Evolutionary conservation across 2,797 vertebrate genomes (phyloP).

Genomic region (Sebastes miniatus): DNA sequence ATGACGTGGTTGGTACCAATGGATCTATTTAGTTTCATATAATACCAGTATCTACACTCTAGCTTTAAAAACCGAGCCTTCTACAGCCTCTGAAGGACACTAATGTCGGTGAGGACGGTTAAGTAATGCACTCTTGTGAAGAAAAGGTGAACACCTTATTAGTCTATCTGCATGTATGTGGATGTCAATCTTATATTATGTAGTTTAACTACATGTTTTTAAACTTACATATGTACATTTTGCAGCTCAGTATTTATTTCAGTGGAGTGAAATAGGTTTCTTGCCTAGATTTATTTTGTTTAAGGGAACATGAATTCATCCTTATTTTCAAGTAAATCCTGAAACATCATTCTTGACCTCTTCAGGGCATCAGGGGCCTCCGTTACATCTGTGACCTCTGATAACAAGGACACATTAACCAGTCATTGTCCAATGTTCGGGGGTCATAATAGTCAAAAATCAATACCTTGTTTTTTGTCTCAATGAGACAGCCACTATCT

Average conservation of each 20-base stretch:
- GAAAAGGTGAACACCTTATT: not conserved
- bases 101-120: too few species aligned
- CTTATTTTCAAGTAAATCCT: not conserved
- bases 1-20: too few species aligned
- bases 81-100: too few species aligned
- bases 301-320: not conserved
- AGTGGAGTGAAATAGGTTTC: not conserved
- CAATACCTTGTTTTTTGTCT: conserved; percentile 58
- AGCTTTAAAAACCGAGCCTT: too few species aligned
- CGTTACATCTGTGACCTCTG: conserved; percentile 51
- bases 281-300: not conserved
- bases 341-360: not conserved
- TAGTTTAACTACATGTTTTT: not conserved
- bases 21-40: too few species aligned
- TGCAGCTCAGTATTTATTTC: not conserved
- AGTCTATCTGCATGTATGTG: not conserved
- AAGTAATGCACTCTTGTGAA: not conserved
- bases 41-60: too few species aligned
- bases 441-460: conserved; percentile 56
- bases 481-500: conserved; percentile 34
- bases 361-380: not conserved
- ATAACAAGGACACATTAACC: conserved; percentile 57
- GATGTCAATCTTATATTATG: not conserved
- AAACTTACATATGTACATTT: not conserved
- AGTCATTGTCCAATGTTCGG: conserved; percentile 50